These are phyloP conservation scores for Etheostoma perlongum DNA, from an alignment of 2,797 vertebrate species.

Conservation along the genomic window DNA sequence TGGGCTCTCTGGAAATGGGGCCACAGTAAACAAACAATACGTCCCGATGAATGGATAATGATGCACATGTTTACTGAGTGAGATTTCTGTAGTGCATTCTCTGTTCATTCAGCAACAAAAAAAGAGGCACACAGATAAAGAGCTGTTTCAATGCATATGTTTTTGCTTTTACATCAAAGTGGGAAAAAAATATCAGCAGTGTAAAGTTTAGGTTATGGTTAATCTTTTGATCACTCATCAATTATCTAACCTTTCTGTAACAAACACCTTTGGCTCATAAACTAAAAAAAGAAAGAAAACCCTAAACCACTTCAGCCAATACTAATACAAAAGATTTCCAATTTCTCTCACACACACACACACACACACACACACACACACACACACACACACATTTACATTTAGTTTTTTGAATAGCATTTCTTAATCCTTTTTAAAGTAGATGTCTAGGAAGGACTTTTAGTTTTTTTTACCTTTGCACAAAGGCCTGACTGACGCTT, in stretches of 20 bases:
- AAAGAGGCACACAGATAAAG: conserved; percentile 74
- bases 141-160: conserved; percentile 64
- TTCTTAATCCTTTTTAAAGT: neutral
- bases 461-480: neutral
- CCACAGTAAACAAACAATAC: conserved; percentile 95
- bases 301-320: neutral
- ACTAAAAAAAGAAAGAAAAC: neutral
- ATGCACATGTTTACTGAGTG: conserved; percentile 88
- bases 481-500: neutral
- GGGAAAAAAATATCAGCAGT: conserved; percentile 19
- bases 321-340: neutral
- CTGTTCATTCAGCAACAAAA: conserved; percentile 69
- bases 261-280: neutral
- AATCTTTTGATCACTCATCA: conserved; percentile 15
- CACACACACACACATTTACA: neutral
- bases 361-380: no score
- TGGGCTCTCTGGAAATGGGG: conserved; percentile 89
- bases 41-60: conserved; percentile 87
- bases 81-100: conserved; percentile 81
- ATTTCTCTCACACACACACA: no score
- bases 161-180: conserved; percentile 47
- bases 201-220: conserved; percentile 44
- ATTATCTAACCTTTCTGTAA: neutral
- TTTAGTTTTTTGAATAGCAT: neutral
- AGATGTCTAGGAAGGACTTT: neutral